A percentile compares a stretch with the other conserved stretches of the same genome.
These are phyloP conservation scores for Ceratina calcarata DNA, from an alignment of 1,140 invertebrate species.

Conservation along the genomic window DNA sequence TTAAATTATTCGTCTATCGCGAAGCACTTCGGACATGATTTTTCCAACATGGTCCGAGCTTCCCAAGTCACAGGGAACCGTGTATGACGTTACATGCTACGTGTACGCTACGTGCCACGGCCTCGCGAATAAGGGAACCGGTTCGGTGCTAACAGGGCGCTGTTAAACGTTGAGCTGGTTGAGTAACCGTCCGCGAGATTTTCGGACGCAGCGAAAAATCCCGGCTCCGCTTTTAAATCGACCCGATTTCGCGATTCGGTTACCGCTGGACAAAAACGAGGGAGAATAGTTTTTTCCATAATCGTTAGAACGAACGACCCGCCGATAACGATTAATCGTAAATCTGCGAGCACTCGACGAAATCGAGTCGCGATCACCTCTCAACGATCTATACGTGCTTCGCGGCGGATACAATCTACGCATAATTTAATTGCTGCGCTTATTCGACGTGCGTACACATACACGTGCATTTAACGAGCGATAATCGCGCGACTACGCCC, in stretches of 20 bases:
- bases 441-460: too few species aligned
- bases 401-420: too few species aligned
- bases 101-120: too few species aligned
- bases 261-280: not conserved
- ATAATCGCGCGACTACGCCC: too few species aligned
- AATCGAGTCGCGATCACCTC: slow-evolving; percentile 20
- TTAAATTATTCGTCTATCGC: not conserved
- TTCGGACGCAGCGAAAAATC: slow-evolving; percentile 6
- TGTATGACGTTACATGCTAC: too few species aligned
- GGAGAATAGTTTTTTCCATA: slow-evolving; percentile 20
- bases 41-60: not conserved
- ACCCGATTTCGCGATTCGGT: slow-evolving; percentile 9
- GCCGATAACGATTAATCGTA: slow-evolving; percentile 39
- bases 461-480: too few species aligned
- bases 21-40: not conserved
- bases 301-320: slow-evolving; percentile 35
- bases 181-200: slow-evolving; percentile 12
- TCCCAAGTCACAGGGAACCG: not conserved
- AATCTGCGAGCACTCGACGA: slow-evolving; percentile 5
- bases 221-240: not conserved
- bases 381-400: too few species aligned
- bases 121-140: not conserved
- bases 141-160: not conserved
- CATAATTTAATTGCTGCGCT: too few species aligned
- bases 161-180: not conserved